Evolutionary conservation across 2,797 vertebrate genomes (phyloP).

Genomic region (Enteromius treurensis): DNA sequence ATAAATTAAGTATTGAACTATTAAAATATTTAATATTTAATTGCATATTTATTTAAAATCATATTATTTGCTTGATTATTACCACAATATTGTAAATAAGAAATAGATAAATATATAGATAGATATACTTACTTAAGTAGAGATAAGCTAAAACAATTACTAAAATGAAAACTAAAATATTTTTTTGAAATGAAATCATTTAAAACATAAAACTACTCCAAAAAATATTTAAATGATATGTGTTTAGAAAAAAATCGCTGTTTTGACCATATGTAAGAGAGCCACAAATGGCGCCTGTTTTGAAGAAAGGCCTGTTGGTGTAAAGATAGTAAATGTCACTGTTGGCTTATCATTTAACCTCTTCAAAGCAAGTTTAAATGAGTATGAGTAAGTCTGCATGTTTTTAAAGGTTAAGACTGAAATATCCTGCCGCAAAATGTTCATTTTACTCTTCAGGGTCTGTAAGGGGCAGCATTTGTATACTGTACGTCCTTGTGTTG

Average conservation of each 20-base stretch:
- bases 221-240: background rate
- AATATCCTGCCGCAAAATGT: background rate
- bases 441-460: background rate
- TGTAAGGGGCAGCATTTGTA: background rate
- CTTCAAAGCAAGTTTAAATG: background rate
- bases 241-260: fast-evolving
- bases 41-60: background rate
- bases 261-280: background rate
- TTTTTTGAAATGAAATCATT: background rate
- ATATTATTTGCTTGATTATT: no score
- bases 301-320: background rate
- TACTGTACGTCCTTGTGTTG: background rate
- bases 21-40: no score
- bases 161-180: background rate
- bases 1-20: no score
- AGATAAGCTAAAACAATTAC: background rate
- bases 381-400: background rate
- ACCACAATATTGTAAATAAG: no score
- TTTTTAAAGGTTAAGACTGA: slow-evolving; percentile 14
- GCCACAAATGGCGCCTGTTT: background rate
- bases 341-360: background rate
- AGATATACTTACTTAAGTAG: no score
- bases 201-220: background rate
- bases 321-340: slow-evolving; percentile 13
- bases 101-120: no score